Percentiles rank a stretch among this genome's conserved stretches.
These are phyloP conservation scores for Plestiodon gilberti DNA, from an alignment of 2,113 vertebrate species.

Conservation along the genomic window DNA sequence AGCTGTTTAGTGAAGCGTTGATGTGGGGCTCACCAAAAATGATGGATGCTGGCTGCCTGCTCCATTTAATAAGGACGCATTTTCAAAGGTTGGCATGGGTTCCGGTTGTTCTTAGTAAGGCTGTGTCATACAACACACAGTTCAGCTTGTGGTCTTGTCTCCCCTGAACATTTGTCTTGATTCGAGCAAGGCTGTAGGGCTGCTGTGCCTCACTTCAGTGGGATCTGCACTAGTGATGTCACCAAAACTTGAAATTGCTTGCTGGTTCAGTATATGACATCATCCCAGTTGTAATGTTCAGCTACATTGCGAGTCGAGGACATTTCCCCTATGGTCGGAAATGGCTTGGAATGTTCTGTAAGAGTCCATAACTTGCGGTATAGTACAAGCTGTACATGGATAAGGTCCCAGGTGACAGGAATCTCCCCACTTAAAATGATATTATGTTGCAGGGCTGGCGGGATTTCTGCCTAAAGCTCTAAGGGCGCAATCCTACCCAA, in stretches of 20 bases:
- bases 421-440: neutral
- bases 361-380: too few species aligned
- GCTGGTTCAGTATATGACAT: neutral
- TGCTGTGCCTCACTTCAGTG: neutral
- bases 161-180: slow-evolving; percentile 26
- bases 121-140: neutral
- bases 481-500: too few species aligned
- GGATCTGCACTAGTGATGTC: neutral
- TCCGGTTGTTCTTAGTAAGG: slow-evolving; percentile 42
- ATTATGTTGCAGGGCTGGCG: neutral
- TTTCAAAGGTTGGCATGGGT: slow-evolving; percentile 36
- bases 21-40: slow-evolving; percentile 68
- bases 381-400: too few species aligned
- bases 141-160: neutral
- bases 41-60: slow-evolving; percentile 67
- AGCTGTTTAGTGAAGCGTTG: slow-evolving; percentile 63
- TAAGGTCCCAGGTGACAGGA: neutral
- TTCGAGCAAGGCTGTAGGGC: neutral
- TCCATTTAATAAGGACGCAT: slow-evolving; percentile 65
- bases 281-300: too few species aligned
- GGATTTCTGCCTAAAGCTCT: neutral
- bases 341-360: too few species aligned
- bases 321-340: too few species aligned
- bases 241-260: neutral
- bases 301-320: too few species aligned